Evolutionary conservation across 2,797 vertebrate genomes (phyloP), one percentile per base, ranked within the genome.

Genomic region (Calcarius lapponicus): DNA sequence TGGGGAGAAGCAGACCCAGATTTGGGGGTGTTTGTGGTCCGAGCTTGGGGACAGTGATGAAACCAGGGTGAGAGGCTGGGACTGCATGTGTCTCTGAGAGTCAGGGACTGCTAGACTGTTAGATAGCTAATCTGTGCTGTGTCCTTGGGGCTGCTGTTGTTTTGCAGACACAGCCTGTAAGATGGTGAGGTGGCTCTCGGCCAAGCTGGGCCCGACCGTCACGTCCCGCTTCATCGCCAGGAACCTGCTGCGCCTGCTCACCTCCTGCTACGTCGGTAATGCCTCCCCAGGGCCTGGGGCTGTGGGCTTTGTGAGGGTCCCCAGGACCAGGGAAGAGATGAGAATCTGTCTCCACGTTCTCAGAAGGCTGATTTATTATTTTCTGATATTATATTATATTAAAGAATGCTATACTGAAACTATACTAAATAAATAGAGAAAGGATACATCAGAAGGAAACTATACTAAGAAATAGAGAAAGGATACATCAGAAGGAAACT

Each of bases 161-260:
- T 56, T 92, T 96, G 84, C 97, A 99, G 99, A 99, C 97, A 99
- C 99, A 7, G 98, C 99, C 90, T 99, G 99, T 98, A 99, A 99
- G 98, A 99, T 98, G 79, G 98, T 99, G 91, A 98, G 98, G 89
- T 99, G 99, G 99, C 98, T 99, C 45, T 98, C 99, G 0, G 99
- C 99, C 93, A 99, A 99, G 97, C 98, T 99, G 20, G 99, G 99
- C 60, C 99, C 99, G 22, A 99, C 99, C 0, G 98, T 99, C 93
- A 98, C 99, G 1, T 99, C 99, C 83, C 98, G 98, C 80, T 99
- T 98, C 10, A 98, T 99, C 25, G 99, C 99, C 96, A 98, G 98
- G 96, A 99, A 99, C 97, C 98, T 99, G 90, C 98, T 99, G 43
- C 98, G 99, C 62, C 97, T 99, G 94, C 98, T 99, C 93, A 99